A percentile compares a stretch with the other conserved stretches of the same genome.
Conservation (phyloP, 2,113 vertebrate genomes). For the Parus major region DNA sequence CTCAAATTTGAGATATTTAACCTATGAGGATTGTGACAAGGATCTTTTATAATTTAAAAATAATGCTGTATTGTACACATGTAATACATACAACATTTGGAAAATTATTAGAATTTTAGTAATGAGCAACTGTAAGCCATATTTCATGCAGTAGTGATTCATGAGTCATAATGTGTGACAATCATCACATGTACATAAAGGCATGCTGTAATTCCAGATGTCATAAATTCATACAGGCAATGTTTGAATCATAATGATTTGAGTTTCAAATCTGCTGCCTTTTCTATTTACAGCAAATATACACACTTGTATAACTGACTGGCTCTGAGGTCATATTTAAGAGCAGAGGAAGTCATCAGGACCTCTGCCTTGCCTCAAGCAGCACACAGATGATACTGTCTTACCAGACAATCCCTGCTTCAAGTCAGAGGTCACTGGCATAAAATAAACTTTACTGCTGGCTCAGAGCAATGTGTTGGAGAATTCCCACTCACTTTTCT, state of each 20-base stretch:
- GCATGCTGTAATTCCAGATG: constrained; percentile 4
- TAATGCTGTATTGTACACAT: not conserved
- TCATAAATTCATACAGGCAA: constrained; percentile 26
- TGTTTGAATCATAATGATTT: constrained; percentile 14
- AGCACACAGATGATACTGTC: not conserved
- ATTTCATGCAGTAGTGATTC: not conserved
- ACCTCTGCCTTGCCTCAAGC: not conserved
- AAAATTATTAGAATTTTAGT: not conserved
- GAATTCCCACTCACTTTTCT: not conserved
- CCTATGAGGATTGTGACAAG: not conserved
- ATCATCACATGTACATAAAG: not conserved
- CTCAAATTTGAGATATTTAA: not conserved
- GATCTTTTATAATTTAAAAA: not conserved
- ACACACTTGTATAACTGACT: not conserved
- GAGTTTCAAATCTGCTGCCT: constrained; percentile 28
- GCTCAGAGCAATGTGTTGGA: not conserved
- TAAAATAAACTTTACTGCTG: not conserved
- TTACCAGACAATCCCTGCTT: not conserved
- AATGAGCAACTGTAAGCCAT: not conserved
- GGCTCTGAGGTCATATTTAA: constrained; percentile 9
- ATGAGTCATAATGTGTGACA: constrained; percentile 12
- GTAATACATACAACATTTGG: not conserved
- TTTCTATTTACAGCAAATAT: constrained; percentile 28
- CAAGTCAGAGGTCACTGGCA: not conserved
- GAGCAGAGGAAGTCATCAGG: not conserved